phyloP scores from a whole-genome alignment of 1,140 invertebrate genomes.

The Hyphantria cunea region DNA sequence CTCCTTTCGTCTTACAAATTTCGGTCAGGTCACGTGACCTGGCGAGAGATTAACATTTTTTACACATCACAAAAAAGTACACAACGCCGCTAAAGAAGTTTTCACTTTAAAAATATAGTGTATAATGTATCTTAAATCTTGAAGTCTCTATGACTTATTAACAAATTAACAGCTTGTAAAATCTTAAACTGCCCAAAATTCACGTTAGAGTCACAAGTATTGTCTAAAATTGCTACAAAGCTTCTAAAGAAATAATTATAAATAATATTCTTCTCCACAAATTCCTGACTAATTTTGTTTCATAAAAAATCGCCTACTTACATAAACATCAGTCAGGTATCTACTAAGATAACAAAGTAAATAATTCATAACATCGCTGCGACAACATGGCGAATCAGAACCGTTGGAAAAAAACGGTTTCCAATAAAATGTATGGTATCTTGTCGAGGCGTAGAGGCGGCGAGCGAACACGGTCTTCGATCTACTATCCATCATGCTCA shows the following conservation, averaged over 20 bases:
- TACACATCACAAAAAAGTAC: too few species aligned
- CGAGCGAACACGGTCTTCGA: conserved; percentile 43
- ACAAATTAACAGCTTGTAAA: too few species aligned
- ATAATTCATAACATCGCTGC: conserved; percentile 49
- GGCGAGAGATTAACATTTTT: too few species aligned
- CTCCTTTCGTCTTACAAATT: too few species aligned
- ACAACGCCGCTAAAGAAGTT: too few species aligned
- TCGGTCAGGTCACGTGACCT: too few species aligned
- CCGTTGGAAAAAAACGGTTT: conserved; percentile 19
- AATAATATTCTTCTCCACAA: conserved; percentile 19
- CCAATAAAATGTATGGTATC: conserved; percentile 50
- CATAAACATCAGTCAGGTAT: conserved; percentile 45
- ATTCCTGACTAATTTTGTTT: conserved; percentile 24
- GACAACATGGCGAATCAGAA: conserved; percentile 31
- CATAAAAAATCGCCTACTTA: conserved; percentile 32
- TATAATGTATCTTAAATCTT: too few species aligned
- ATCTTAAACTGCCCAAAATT: too few species aligned
- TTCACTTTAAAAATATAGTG: too few species aligned
- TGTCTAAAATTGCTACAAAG: conserved; percentile 16
- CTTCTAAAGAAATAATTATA: conserved; percentile 13
- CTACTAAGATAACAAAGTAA: conserved; percentile 42
- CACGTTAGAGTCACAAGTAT: background rate
- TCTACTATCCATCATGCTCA: conserved; percentile 71
- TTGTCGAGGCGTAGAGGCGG: conserved; percentile 36
- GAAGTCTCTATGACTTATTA: too few species aligned